Evolutionary conservation across 1,140 invertebrate species (phyloP).

Genomic region (Hylyphantes graminicola): DNA sequence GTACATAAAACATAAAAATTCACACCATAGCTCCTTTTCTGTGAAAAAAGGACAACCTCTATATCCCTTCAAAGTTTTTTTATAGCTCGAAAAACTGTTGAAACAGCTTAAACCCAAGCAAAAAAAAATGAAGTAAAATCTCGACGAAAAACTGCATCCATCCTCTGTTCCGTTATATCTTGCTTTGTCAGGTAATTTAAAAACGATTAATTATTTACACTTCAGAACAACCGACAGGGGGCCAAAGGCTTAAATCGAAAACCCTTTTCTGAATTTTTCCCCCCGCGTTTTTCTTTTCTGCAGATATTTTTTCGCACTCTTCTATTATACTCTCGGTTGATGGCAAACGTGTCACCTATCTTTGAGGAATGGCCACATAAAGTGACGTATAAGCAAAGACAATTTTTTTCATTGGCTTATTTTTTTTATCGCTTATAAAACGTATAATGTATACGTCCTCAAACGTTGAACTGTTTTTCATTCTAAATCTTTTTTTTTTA

Average conservation of each 20-base stretch:
- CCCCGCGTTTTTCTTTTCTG: neutral
- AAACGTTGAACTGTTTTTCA: constrained; percentile 35
- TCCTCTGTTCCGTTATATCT: constrained; percentile 38
- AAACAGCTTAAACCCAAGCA: too few relatives aligned
- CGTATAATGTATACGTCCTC: constrained; percentile 37
- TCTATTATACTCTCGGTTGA: constrained; percentile 34
- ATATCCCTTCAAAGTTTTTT: too few relatives aligned
- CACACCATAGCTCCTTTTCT: too few relatives aligned
- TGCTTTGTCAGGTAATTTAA: constrained; percentile 52
- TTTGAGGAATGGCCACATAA: constrained; percentile 49
- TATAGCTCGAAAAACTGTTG: too few relatives aligned
- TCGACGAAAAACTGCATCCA: constrained; percentile 15
- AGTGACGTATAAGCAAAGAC: constrained; percentile 39
- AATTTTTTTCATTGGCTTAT: neutral
- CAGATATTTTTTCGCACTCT: constrained; percentile 28
- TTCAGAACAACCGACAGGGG: constrained; percentile 47
- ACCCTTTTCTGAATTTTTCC: constrained; percentile 11
- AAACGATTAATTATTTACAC: constrained; percentile 54
- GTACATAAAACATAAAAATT: too few relatives aligned
- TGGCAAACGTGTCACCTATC: constrained; percentile 33
- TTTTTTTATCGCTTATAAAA: constrained; percentile 11
- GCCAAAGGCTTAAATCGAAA: constrained; percentile 40
- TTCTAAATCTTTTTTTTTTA: neutral
- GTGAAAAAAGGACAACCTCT: too few relatives aligned
- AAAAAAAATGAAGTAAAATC: neutral